phyloP scores from a whole-genome alignment of 2,888 invertebrate genomes.

The Abscondita cerata region DNA sequence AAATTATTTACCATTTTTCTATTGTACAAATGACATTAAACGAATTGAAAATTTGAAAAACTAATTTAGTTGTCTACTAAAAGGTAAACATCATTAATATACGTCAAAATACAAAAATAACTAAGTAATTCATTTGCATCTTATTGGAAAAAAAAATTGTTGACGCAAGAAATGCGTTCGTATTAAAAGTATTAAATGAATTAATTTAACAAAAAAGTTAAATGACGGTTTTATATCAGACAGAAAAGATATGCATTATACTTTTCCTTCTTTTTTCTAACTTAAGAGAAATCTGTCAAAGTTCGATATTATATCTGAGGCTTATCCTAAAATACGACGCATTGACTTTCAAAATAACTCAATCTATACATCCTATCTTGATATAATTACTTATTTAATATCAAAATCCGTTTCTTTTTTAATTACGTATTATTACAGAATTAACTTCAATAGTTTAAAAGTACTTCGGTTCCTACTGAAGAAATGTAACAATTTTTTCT shows the following conservation, averaged over 20 bases:
- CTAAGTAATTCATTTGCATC: background rate
- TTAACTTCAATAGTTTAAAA: no score
- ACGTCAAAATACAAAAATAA: conserved; percentile 4
- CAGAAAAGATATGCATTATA: background rate
- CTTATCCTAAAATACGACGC: conserved; percentile 1
- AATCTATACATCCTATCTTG: no score
- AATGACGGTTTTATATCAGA: background rate
- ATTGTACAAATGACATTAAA: no score
- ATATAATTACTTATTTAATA: no score
- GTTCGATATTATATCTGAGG: background rate
- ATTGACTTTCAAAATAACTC: background rate
- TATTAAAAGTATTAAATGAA: background rate
- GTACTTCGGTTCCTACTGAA: no score
- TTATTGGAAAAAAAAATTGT: background rate
- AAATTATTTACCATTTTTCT: no score
- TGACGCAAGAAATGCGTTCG: background rate
- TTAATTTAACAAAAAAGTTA: background rate
- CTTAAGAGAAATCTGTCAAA: background rate
- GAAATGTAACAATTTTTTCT: no score
- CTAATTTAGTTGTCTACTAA: background rate
- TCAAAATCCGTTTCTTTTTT: no score
- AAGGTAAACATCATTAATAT: background rate
- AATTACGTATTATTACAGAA: no score
- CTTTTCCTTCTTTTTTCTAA: background rate
- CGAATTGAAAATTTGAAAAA: background rate